phyloP scores from a whole-genome alignment of 1,140 invertebrate genomes.

The Episyrphus balteatus region DNA sequence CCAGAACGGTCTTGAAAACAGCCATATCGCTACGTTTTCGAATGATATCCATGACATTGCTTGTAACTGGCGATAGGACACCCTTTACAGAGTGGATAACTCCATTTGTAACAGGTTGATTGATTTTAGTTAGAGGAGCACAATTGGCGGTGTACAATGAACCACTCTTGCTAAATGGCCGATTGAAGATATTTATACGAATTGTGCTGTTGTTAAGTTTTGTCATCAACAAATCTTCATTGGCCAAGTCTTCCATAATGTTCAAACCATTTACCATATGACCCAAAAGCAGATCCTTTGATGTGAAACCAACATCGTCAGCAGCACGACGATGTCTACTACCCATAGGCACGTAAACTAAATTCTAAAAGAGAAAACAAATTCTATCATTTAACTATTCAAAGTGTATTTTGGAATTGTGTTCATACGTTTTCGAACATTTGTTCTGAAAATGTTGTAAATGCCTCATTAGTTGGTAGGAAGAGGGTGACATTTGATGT shows the following conservation, averaged over 20 bases:
- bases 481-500: constrained; percentile 44
- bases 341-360: constrained; percentile 2
- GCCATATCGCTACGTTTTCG: constrained; percentile 34
- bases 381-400: too few relatives aligned
- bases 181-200: constrained; percentile 49
- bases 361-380: constrained; percentile 1
- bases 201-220: constrained; percentile 41
- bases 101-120: constrained; percentile 50
- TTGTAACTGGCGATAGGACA: constrained; percentile 45
- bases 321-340: constrained; percentile 9
- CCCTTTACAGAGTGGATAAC: constrained; percentile 54
- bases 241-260: constrained; percentile 37
- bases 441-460: constrained; percentile 32
- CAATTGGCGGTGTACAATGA: constrained; percentile 43
- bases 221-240: constrained; percentile 38
- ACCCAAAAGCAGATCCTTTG: constrained; percentile 33
- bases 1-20: constrained; percentile 30
- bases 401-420: background rate
- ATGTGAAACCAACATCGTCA: constrained; percentile 14
- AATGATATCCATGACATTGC: constrained; percentile 38
- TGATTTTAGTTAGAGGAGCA: constrained; percentile 38
- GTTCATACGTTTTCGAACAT: constrained; percentile 32
- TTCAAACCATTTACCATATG: constrained; percentile 39
- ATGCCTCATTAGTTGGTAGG: constrained; percentile 43
- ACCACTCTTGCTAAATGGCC: constrained; percentile 28